phyloP scores from a whole-genome alignment of 2,888 invertebrate genomes.

The Chymomyza procnemis region DNA sequence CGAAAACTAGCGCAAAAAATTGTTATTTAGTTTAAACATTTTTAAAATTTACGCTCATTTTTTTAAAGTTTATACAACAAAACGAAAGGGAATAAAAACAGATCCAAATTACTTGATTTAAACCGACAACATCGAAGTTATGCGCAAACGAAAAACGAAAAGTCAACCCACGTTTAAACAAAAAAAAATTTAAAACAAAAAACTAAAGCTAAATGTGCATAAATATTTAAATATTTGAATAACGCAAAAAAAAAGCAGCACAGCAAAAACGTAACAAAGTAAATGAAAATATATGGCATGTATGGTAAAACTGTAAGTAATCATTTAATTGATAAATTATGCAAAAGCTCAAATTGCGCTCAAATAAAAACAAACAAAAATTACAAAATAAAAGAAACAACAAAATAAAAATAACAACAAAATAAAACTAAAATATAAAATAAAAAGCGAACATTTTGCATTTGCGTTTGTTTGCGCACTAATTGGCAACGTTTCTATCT shows the following conservation, averaged over 20 bases:
- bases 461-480: conserved; percentile 4
- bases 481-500: conserved; percentile 11
- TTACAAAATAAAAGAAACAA: conserved; percentile 16
- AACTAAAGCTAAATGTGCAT: conserved; percentile 36
- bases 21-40: too few species aligned
- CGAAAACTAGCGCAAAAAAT: too few species aligned
- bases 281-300: not conserved
- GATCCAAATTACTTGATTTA: too few species aligned
- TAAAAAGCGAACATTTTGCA: conserved; percentile 14
- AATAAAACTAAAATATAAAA: conserved; percentile 25
- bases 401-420: conserved; percentile 52
- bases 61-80: too few species aligned
- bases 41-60: too few species aligned
- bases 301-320: conserved; percentile 44
- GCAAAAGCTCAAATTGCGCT: conserved; percentile 37
- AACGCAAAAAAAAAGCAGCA: conserved; percentile 16
- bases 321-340: conserved; percentile 63
- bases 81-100: too few species aligned
- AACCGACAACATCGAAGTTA: too few species aligned
- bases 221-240: conserved; percentile 17
- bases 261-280: conserved; percentile 16
- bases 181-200: conserved; percentile 17
- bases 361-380: conserved; percentile 14
- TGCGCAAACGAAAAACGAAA: too few species aligned
- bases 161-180: not conserved